Percentiles rank a stretch among this genome's conserved stretches.
These are phyloP conservation scores for Cyanoderma ruficeps DNA, from an alignment of 2,113 vertebrate species.

Conservation along the genomic window DNA sequence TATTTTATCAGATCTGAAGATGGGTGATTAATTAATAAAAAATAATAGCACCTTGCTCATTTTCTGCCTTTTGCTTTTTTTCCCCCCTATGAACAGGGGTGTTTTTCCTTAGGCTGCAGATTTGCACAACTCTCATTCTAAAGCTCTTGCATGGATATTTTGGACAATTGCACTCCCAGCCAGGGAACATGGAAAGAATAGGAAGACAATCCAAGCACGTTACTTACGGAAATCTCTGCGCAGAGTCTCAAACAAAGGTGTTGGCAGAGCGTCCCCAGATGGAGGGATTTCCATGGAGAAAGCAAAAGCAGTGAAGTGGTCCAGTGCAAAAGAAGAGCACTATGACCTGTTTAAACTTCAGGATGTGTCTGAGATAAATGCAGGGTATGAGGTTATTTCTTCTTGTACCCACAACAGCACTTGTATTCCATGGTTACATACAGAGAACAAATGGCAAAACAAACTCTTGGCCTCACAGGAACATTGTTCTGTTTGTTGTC, in stretches of 20 bases:
- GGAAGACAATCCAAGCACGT: neutral
- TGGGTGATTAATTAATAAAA: neutral
- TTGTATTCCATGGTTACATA: neutral
- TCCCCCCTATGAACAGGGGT: neutral
- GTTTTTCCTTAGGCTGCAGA: neutral
- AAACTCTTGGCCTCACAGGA: neutral
- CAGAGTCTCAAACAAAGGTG: neutral
- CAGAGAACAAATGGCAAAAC: neutral
- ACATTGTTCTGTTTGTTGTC: conserved; percentile 26
- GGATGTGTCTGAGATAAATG: neutral
- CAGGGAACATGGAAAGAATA: neutral
- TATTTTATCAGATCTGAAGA: neutral
- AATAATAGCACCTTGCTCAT: neutral
- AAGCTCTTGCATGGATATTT: neutral
- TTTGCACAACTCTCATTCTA: neutral
- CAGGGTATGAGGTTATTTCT: neutral
- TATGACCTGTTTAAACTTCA: neutral
- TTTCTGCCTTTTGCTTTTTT: neutral
- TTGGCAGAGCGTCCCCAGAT: neutral
- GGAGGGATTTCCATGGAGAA: neutral
- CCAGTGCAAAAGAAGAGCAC: neutral
- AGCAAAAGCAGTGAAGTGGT: neutral
- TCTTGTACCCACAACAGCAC: neutral
- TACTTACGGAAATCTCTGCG: conserved; percentile 6
- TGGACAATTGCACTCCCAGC: neutral